Evolutionary conservation across 2,797 vertebrate genomes (phyloP), one percentile per base, ranked within the genome.

Genomic region (Sparidentex hasta): DNA sequence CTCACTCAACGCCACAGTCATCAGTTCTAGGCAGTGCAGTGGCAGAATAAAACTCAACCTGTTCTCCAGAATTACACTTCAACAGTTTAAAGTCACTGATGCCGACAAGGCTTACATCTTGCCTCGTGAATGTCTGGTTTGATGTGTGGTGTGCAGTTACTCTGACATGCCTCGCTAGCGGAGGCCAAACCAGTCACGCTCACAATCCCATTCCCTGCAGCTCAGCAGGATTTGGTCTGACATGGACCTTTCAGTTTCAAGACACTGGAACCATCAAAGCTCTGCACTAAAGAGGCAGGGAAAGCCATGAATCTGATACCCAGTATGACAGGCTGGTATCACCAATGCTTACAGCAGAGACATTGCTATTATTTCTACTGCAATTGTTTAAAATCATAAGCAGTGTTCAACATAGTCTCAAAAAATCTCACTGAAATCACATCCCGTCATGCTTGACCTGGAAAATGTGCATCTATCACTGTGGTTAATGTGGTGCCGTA

Each of bases 211-310:
- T 68, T 83, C 78, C 66, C 71, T 66, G 71, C 69, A 69, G 76
- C 81, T 83, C 79, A 84, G 82, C 71, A 67, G 87, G 77, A 88
- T 87, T 85, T 76, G 23, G 72, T 58, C 65, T 65, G 83, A 80
- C 80, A 81, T 2, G 23, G 65, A 52, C 79, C 73, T 73, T 72
- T 85, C 71, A 65, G 61, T 44, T 78, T 80, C 44, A 81, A 81
- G 71, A 82, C 65, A 74, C 38, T 33, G 27, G 72, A 86, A 74
- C 78, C 27, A 87, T 78, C 71, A 90, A 82, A 76, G 80, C 65
- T 47, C 48, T 44, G 50, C 54, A 63, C 33, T 38, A 70, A 72
- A 81, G 51, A 72, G 69, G 63, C 46, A 38, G 27, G 18, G 58
- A 58, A 11, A 63, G 41, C 51, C 61, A 63, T 71, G 38, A 87